A percentile compares a stretch with the other conserved stretches of the same genome.
These are phyloP conservation scores for Vidua chalybeata DNA, from an alignment of 2,113 vertebrate genomes.

Conservation along the genomic window DNA sequence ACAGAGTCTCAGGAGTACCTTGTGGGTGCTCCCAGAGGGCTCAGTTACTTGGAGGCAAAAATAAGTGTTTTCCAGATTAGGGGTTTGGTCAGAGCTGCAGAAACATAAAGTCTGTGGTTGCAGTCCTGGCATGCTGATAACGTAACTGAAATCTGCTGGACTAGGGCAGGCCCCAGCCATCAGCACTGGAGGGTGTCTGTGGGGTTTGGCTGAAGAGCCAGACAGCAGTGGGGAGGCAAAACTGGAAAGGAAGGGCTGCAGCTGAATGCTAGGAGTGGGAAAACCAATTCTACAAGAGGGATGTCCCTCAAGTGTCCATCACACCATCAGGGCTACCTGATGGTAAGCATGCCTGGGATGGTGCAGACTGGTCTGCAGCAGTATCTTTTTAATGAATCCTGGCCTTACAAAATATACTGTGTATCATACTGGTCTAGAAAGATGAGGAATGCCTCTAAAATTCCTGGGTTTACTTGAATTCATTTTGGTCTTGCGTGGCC, in stretches of 20 bases:
- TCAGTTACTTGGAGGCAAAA: background rate
- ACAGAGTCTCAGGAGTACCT: background rate
- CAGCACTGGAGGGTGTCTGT: background rate
- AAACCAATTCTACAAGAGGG: background rate
- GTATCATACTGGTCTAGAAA: background rate
- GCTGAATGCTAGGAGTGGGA: background rate
- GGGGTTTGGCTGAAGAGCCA: background rate
- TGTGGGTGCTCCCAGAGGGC: background rate
- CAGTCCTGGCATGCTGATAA: background rate
- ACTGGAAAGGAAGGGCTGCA: background rate
- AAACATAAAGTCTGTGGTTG: background rate
- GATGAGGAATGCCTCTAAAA: background rate
- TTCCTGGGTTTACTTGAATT: background rate
- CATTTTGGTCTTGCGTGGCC: background rate
- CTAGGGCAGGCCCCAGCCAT: background rate
- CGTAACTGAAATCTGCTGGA: background rate
- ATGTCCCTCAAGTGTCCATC: background rate
- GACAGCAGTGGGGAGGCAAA: background rate
- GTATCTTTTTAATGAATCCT: background rate
- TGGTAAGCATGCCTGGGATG: background rate
- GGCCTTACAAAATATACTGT: background rate
- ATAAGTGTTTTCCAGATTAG: background rate
- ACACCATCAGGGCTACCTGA: background rate
- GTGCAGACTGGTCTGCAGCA: background rate
- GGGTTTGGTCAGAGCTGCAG: background rate